These are phyloP conservation scores for Sitophilus oryzae DNA, from an alignment of 1,140 invertebrate species.

Conservation along the genomic window DNA sequence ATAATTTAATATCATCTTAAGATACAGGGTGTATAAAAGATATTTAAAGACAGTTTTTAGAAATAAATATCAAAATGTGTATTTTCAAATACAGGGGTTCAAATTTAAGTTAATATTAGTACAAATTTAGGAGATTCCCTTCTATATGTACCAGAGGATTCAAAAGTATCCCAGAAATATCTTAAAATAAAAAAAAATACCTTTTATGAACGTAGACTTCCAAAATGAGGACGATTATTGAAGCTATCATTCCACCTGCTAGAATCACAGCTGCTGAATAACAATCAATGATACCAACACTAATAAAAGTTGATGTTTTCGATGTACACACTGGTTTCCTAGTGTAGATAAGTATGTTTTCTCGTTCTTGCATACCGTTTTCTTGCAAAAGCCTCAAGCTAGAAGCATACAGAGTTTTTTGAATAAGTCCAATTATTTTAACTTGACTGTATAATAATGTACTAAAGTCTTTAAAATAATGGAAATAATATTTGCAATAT, in stretches of 20 bases:
- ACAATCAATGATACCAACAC: not conserved
- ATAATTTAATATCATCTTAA: no score
- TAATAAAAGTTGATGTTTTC: not conserved
- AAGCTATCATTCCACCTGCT: not conserved
- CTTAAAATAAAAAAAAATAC: no score
- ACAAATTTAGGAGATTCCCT: no score
- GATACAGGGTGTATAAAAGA: no score
- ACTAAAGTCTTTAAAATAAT: not conserved
- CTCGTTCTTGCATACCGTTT: constrained; percentile 53
- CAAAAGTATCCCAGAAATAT: no score
- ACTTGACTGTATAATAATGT: not conserved
- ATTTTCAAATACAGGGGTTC: no score
- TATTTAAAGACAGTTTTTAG: no score
- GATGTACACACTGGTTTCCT: not conserved
- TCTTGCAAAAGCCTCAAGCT: constrained; percentile 55
- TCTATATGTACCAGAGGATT: no score
- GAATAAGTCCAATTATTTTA: constrained; percentile 5
- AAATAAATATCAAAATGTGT: no score
- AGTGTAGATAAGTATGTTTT: constrained; percentile 36
- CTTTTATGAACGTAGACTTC: not conserved
- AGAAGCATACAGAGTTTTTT: constrained; percentile 21
- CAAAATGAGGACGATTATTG: not conserved
- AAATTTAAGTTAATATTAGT: no score
- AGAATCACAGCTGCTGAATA: not conserved
- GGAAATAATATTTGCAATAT: not conserved